phyloP scores from a whole-genome alignment of 1,140 invertebrate species.

The Hyles euphorbiae region DNA sequence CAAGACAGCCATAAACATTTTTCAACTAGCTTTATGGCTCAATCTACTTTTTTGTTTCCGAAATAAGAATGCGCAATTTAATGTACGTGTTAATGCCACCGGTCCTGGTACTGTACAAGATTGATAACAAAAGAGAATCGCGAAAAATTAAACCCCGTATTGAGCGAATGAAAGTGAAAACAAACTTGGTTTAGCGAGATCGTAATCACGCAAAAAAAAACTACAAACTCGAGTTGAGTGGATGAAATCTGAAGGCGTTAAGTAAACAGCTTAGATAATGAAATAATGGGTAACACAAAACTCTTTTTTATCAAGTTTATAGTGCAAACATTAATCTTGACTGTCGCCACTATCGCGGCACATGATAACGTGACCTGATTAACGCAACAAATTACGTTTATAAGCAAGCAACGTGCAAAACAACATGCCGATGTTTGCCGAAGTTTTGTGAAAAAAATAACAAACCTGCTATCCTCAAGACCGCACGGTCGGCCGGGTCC shows the following conservation, averaged over 20 bases:
- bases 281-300: slow-evolving; percentile 19
- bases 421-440: background rate
- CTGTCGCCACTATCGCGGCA: slow-evolving; percentile 29
- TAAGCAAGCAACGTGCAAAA: slow-evolving; percentile 1
- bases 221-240: background rate
- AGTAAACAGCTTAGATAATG: slow-evolving; percentile 13
- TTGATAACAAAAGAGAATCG: slow-evolving; percentile 3
- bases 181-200: slow-evolving; percentile 10
- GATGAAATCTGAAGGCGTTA: slow-evolving; percentile 10
- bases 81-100: too few relatives aligned
- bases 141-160: slow-evolving; percentile 2
- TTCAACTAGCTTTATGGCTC: too few relatives aligned
- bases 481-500: slow-evolving; percentile 94
- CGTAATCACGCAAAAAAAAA: slow-evolving; percentile 9
- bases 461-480: slow-evolving; percentile 96
- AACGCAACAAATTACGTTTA: slow-evolving; percentile 11
- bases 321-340: slow-evolving; percentile 30
- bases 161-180: slow-evolving; percentile 11
- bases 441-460: slow-evolving; percentile 11
- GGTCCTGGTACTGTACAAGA: too few relatives aligned
- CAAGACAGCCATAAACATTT: too few relatives aligned
- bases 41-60: too few relatives aligned
- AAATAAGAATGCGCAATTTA: too few relatives aligned
- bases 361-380: slow-evolving; percentile 41
- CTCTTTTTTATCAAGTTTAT: slow-evolving; percentile 26